Conservation (phyloP, 2,888 invertebrate species). For the Cephus sareptanus region DNA sequence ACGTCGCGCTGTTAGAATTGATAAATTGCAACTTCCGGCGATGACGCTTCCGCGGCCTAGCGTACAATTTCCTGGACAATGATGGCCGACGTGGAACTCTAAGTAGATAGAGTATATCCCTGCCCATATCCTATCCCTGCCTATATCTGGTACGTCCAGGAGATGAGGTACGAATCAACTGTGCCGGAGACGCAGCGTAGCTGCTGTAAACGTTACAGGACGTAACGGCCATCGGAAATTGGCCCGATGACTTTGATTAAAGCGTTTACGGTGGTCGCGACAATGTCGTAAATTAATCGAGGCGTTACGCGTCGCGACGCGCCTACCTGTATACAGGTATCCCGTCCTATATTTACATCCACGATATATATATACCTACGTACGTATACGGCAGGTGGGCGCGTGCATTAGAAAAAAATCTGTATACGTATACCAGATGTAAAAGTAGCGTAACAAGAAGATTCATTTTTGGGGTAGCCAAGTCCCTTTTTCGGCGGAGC, state of each 20-base stretch:
- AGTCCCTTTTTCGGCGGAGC: neutral
- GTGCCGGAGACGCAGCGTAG: conserved; percentile 12
- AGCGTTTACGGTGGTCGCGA: conserved; percentile 57
- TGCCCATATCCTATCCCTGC: no score
- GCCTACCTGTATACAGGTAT: neutral
- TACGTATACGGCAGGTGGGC: no score
- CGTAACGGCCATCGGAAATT: conserved; percentile 63
- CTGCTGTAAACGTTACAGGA: conserved; percentile 24
- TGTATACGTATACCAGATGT: neutral
- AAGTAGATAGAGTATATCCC: neutral
- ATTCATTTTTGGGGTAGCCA: neutral
- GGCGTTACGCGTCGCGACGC: conserved; percentile 31
- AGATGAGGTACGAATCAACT: neutral
- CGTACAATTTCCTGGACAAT: conserved; percentile 62
- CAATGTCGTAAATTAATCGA: conserved; percentile 63
- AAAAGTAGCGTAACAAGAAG: neutral
- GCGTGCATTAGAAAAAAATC: no score
- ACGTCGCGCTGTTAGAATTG: conserved; percentile 41
- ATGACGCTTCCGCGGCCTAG: conserved; percentile 57
- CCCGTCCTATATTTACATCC: neutral
- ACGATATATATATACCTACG: no score
- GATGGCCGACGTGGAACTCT: conserved; percentile 33
- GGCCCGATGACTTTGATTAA: conserved; percentile 67
- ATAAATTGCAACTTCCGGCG: conserved; percentile 64
- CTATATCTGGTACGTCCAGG: neutral